Conservation (phyloP, 2,113 vertebrate species). For the Eudorcas thomsonii region DNA sequence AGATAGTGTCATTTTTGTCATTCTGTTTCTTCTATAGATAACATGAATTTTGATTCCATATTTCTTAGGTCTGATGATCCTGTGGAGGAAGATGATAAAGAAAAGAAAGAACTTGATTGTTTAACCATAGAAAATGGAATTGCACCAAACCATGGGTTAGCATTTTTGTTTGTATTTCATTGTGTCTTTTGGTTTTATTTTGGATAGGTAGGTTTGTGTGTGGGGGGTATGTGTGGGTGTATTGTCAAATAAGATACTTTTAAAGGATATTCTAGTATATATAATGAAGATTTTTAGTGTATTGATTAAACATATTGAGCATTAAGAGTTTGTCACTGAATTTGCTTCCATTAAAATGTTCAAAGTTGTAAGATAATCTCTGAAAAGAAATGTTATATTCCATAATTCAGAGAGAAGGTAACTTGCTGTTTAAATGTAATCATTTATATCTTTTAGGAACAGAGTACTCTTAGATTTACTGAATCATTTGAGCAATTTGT, state of each 20-base stretch:
- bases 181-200: conserved; percentile 2
- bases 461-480: not conserved
- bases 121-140: conserved; percentile 89
- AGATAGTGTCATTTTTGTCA: not conserved
- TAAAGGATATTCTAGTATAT: not conserved
- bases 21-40: conserved; percentile 17
- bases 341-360: conserved; percentile 3
- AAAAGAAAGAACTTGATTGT: conserved; percentile 80
- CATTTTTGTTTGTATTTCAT: not conserved
- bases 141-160: conserved; percentile 92
- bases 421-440: not conserved
- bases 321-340: not conserved
- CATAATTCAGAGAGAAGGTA: not conserved
- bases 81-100: conserved; percentile 82
- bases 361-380: not conserved
- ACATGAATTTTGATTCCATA: conserved; percentile 32
- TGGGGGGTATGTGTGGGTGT: not conserved
- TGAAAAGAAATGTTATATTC: not conserved
- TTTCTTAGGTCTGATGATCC: conserved; percentile 76
- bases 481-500: not conserved
- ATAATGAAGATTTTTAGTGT: not conserved
- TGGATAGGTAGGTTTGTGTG: not conserved
- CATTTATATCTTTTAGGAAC: not conserved
- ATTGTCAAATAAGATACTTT: not conserved
- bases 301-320: not conserved